These are phyloP conservation scores for Gymnopithys bicolor DNA, from an alignment of 2,797 vertebrate species.

Conservation along the genomic window DNA sequence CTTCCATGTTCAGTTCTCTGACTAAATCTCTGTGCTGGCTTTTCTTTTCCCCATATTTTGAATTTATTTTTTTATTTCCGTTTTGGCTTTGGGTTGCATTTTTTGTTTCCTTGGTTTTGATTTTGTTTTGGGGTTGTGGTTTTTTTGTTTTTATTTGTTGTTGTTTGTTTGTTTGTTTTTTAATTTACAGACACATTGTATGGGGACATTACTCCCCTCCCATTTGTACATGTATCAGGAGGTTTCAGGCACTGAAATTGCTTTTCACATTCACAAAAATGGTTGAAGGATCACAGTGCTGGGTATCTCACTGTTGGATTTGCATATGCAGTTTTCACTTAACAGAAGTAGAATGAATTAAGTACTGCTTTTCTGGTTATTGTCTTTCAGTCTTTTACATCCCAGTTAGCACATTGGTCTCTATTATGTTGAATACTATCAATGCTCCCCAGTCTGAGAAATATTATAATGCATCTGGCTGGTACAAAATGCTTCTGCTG, in stretches of 20 bases:
- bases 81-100: too few relatives aligned
- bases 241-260: neutral
- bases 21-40: neutral
- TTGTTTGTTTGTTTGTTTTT: neutral
- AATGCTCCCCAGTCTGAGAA: neutral
- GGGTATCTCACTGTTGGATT: neutral
- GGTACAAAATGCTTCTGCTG: conserved; percentile 47
- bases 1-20: neutral
- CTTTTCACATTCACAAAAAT: neutral
- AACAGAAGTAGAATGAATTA: neutral
- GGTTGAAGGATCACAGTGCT: neutral
- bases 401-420: neutral
- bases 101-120: too few relatives aligned
- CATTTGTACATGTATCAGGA: neutral
- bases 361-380: neutral
- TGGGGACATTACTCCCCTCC: neutral
- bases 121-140: too few relatives aligned
- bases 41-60: neutral
- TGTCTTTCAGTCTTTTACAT: neutral
- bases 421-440: neutral
- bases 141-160: too few relatives aligned
- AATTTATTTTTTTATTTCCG: neutral
- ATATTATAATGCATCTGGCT: neutral
- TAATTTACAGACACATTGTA: neutral
- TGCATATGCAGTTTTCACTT: neutral